Evolutionary conservation across 2,888 invertebrate genomes (phyloP), one percentile per base, ranked within the genome.

Genomic region (Atherix ibis): DNA sequence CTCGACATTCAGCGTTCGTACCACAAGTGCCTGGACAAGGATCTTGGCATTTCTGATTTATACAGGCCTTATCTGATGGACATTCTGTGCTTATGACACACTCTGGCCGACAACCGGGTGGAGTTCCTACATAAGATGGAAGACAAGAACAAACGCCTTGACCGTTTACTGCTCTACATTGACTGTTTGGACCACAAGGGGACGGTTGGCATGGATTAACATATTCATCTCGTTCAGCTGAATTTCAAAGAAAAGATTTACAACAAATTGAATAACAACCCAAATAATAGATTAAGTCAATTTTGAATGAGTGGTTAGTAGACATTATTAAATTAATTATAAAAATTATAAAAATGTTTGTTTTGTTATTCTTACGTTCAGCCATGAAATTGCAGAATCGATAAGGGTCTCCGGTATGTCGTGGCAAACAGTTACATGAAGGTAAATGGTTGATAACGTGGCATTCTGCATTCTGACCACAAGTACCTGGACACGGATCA

Each of bases 1-100:
- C 77, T 53, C 70, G 68, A 49, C 83, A 84, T 45, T 71, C 68
- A 4, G 82, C 71, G 45, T 73, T 72, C 31, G 67, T 61, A 33
- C 73, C 73, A 46, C 73, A 74, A 4, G 66, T 62, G 27, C 71
- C 73, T 19, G 71, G 70, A 44, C 87, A 87, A 24, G 87, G 85
- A 54, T 84, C 71, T 16, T 63, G 53, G 53, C 88, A 88, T 60
- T 80, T 81, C 44, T 75, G 73, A 48, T 76, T 73, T 9, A 80
- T 62, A 48, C 87, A 87, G 3, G 84, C 77, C 49, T 71, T 72
- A 44, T 76, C 70, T 13, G 65, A 62, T 2, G 74, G 52, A 54
- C 87, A 87, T 55, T 84, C 84, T 2, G 77, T 72, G 48, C 78
- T 83, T 18, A 76, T 67, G 18, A 76, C 72, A 53, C 84, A 85